Base-by-base conservation (phyloP, 2,888 invertebrate genomes). In the Ceramica pisi region DNA sequence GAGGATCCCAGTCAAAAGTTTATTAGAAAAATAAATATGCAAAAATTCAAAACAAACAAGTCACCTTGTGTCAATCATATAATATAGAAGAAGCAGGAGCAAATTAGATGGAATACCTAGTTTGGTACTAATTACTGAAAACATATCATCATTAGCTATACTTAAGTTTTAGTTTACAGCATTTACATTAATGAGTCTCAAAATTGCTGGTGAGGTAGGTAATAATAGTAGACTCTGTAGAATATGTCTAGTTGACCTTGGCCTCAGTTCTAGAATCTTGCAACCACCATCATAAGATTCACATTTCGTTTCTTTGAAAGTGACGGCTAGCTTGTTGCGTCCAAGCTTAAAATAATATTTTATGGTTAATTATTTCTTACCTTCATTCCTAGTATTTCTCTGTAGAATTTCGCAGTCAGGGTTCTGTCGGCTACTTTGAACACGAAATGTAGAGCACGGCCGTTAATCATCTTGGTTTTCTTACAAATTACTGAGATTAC, bases 381-480 rank as follows among this genome's bases (percentile, higher is more conserved):
- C 97, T 98, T 98, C 99, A 99, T 99, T 79, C 99, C 99, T 50
- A 99, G 96, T 82, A 99, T 97, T 89, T 98, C 97, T 70, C 98
- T 97, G 93, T 98, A 99, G 95, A 99, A 99, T 90, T 98, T 97
- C 1, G 98, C 97, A 23, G 99, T 99, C 80, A 97, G 97, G 38
- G 97, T 97, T 75, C 99, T 97, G 90, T 99, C 98, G 0, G 98
- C 98, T 83, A 99, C 97, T 97, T 99, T 99, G 90, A 99, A 99
- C 3, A 99, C 99, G 94, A 98, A 99, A 96, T 99, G 99, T 75
- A 99, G 96, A 21, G 99, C 98, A 88, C 99, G 97, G 70, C 98
- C 98, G 65, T 92, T 93, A 75, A 97, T 94, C 97, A 96, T 97
- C 82, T 87, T 94, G 77, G 76, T 44, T 65, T 71, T 74, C 67